Conservation (phyloP, 1,140 invertebrate genomes). For the Drosophila takahashii region DNA sequence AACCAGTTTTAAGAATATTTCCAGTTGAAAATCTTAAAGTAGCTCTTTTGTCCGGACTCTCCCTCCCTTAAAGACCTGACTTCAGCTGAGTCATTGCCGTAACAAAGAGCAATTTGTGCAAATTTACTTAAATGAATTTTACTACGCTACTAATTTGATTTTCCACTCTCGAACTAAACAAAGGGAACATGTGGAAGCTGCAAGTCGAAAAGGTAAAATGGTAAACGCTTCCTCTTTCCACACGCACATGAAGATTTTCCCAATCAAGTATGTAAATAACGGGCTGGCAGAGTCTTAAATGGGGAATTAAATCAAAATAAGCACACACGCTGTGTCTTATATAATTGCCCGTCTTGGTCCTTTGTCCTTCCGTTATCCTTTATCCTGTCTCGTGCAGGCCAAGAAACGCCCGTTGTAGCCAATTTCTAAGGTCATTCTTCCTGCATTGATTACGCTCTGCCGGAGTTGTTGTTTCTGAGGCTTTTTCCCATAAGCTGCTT, state of each 20-base stretch:
- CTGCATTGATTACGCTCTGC: conserved; percentile 23
- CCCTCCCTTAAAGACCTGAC: background rate
- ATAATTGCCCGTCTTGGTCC: conserved; percentile 63
- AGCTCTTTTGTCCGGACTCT: background rate
- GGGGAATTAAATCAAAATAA: conserved; percentile 82
- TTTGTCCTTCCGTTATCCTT: conserved; percentile 13
- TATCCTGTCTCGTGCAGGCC: conserved; percentile 45
- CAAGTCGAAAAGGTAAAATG: conserved; percentile 28
- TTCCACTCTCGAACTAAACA: conserved; percentile 47
- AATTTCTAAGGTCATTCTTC: conserved; percentile 37
- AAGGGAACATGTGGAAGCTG: conserved; percentile 35
- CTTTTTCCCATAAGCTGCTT: conserved; percentile 64
- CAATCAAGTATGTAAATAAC: conserved; percentile 81
- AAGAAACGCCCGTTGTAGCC: conserved; percentile 59
- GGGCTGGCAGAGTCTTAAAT: conserved; percentile 53
- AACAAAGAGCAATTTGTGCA: conserved; percentile 57
- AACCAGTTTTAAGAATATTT: background rate
- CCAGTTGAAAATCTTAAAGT: background rate
- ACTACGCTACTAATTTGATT: conserved; percentile 70
- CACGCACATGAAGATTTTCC: conserved; percentile 50
- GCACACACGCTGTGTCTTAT: conserved; percentile 58
- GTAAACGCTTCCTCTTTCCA: background rate
- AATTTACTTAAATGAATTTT: conserved; percentile 65
- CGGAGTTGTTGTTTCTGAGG: conserved; percentile 27
- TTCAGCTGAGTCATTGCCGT: conserved; percentile 16